Base-by-base conservation (phyloP, 1,140 invertebrate genomes). In the Bathynomus jamesi region DNA sequence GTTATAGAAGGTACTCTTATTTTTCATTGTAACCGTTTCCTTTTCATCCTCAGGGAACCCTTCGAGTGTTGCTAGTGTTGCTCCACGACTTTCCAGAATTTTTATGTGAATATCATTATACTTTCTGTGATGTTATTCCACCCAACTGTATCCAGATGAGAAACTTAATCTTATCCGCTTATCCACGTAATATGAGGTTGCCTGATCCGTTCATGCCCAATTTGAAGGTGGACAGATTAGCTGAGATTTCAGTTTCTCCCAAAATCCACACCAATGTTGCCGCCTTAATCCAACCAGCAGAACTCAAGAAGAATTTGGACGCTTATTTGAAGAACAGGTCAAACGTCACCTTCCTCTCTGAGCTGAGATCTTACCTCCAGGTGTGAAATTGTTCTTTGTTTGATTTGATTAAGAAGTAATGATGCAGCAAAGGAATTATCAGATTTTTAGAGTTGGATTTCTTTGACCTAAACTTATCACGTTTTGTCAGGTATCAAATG, bases 81-180 rank as follows among this genome's bases (percentile, higher is more conserved):
- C 85, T 99, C 2, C 96, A 99, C 80, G 98, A 99, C 82, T 99
- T 99, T 82, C 98, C 98, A 0, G 98, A 99, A 82, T 98, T 99
- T 80, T 85, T 99, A 27, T 98, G 96, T 81, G 97, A 99, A 80
- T 99, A 98, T 81, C 95, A 99, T 81, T 99, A 98, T 81, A 92
- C 93, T n/a, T 98, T 99, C 83, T 99, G 97, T 82, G 97, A 99
- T 83, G 95, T 95, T 60, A 99, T 99, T 79, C 96, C 97, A 74
- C 92, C 96, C 0, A 99, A 99, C 81, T 99, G 97, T 81, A 96
- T 99, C 78, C 96, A 84, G 80, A 96, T 99, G 94, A 87, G 97
- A 46, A 99, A 99, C 82, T 84, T 99, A 8, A 96, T 99, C 64
- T 84, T 99, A 61, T 97, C 95, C 24, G 97, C 98, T 8, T 99